Conservation (phyloP, 2,113 vertebrate genomes). For the Gopherus flavomarginatus region DNA sequence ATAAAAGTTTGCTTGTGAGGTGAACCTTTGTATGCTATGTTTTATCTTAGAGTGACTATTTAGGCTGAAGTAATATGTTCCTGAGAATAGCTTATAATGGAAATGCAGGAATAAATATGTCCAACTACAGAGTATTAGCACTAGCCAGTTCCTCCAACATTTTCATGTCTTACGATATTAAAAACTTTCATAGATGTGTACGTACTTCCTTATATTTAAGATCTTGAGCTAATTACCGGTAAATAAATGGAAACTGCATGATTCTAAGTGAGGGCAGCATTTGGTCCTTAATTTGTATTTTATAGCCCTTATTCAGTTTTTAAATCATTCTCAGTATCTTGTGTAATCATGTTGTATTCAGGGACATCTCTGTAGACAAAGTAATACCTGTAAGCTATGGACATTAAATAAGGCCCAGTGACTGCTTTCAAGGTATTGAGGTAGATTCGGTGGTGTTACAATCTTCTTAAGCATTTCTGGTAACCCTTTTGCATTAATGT, state of each 20-base stretch:
- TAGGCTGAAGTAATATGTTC: not conserved
- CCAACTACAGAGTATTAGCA: not conserved
- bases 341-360: not conserved
- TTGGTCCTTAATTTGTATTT: not conserved
- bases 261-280: not conserved
- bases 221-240: not conserved
- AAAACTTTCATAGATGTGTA: not conserved
- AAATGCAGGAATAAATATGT: not conserved
- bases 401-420: not conserved
- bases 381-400: not conserved
- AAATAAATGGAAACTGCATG: not conserved
- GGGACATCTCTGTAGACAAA: not conserved
- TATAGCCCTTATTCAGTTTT: not conserved
- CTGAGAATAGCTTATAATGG: not conserved
- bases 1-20: not conserved
- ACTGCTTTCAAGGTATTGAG: not conserved
- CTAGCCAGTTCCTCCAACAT: not conserved
- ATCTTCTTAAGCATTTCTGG: not conserved
- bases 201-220: not conserved
- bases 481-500: not conserved
- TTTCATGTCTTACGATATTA: not conserved
- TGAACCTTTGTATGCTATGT: not conserved
- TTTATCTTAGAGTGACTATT: not conserved
- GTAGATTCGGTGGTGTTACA: not conserved
- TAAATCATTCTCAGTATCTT: not conserved